Percentiles rank a stretch among this genome's conserved stretches.
Evolutionary conservation across 2,888 invertebrate species (phyloP).

Genomic region (Oasisia sp.): DNA sequence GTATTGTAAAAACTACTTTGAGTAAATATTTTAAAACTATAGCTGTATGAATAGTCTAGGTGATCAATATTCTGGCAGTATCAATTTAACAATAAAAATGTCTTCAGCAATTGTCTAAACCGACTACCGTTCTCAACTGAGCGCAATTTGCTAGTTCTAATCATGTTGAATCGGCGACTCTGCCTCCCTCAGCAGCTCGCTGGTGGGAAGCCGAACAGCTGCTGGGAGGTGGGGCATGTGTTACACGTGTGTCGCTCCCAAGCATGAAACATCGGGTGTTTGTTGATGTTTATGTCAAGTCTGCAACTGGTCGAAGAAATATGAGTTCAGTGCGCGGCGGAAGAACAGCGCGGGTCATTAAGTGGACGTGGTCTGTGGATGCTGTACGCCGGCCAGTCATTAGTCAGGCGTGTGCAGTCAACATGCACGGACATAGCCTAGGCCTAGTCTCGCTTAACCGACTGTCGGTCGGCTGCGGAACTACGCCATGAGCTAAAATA

Average conservation of each 20-base stretch:
- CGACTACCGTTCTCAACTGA: no score
- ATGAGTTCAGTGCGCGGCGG: background rate
- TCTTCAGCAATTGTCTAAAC: no score
- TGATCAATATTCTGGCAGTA: no score
- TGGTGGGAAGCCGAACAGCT: background rate
- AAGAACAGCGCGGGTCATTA: background rate
- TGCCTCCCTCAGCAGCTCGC: background rate
- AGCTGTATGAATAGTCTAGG: no score
- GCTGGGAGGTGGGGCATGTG: background rate
- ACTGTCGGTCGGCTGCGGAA: no score
- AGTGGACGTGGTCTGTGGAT: background rate
- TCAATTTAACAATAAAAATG: no score
- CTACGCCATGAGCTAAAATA: no score
- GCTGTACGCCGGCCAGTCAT: background rate
- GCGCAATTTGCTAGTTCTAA: no score
- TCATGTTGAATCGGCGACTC: background rate
- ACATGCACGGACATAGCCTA: background rate
- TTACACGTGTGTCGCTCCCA: background rate
- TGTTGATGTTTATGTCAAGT: constrained; percentile 9
- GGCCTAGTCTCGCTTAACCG: no score
- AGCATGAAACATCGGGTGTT: constrained; percentile 10
- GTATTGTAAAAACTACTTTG: no score
- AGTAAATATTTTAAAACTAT: no score
- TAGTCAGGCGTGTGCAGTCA: constrained; percentile 3
- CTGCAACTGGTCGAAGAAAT: background rate